A percentile compares a stretch with the other conserved stretches of the same genome.
Conservation (phyloP, 2,113 vertebrate genomes). For the Regulus satrapa region DNA sequence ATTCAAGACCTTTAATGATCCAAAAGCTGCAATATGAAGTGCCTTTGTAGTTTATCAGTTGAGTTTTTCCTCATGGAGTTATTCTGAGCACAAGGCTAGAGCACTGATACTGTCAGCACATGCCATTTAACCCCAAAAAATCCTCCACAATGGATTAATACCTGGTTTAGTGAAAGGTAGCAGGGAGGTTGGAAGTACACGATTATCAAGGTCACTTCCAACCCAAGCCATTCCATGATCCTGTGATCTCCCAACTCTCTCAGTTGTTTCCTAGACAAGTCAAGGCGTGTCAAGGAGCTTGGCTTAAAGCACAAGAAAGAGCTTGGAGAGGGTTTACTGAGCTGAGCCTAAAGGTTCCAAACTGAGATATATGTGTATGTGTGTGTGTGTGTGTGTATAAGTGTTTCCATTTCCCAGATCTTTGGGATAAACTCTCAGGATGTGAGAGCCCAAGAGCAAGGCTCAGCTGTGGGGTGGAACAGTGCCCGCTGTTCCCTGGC, state of each 20-base stretch:
- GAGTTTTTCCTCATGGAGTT: background rate
- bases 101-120: background rate
- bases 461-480: background rate
- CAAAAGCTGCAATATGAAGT: background rate
- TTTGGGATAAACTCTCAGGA: background rate
- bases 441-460: accelerated
- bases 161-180: background rate
- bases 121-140: background rate
- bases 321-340: background rate
- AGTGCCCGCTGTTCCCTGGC: accelerated
- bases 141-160: background rate
- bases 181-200: background rate
- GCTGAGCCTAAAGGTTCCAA: background rate
- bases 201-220: background rate
- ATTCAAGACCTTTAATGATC: background rate
- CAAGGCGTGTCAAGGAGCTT: background rate
- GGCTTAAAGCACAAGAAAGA: background rate
- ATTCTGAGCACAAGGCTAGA: background rate
- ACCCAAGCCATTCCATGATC: background rate
- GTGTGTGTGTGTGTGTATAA: accelerated
- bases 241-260: background rate
- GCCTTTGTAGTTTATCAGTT: background rate
- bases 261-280: background rate
- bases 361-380: too few relatives aligned
- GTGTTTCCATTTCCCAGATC: background rate